Conservation (phyloP, 2,888 invertebrate genomes). For the Zhuqinia jingwanae region DNA sequence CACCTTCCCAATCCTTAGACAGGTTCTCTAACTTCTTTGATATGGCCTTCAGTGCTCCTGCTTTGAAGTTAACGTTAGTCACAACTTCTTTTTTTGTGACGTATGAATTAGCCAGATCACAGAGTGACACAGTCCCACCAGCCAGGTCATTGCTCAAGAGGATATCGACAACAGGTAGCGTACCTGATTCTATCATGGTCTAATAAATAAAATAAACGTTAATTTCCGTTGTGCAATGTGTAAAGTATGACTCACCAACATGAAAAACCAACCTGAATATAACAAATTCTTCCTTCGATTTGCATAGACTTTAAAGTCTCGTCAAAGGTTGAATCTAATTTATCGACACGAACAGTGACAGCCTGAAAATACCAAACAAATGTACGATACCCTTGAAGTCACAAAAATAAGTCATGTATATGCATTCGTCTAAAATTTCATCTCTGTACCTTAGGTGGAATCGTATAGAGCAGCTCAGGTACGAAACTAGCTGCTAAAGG, state of each 20-base stretch:
- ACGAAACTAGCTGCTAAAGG: background rate
- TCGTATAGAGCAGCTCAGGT: slow-evolving; percentile 19
- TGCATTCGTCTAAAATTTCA: too few species aligned
- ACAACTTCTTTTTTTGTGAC: background rate
- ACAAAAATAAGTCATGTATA: background rate
- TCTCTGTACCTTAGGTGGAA: slow-evolving; percentile 36
- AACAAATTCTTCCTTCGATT: slow-evolving; percentile 26
- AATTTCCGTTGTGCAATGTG: too few species aligned
- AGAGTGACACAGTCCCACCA: background rate
- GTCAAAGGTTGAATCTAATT: background rate
- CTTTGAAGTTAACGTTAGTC: background rate
- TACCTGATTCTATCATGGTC: too few species aligned
- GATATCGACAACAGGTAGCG: too few species aligned
- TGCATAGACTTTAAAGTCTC: background rate
- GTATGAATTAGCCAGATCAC: background rate
- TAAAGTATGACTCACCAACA: too few species aligned
- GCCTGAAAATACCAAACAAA: slow-evolving; percentile 36
- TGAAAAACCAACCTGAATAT: slow-evolving; percentile 13
- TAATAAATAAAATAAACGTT: too few species aligned
- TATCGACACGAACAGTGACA: background rate
- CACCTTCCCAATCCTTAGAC: background rate
- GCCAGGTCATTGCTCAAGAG: background rate
- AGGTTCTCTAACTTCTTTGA: background rate
- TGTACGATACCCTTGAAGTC: background rate
- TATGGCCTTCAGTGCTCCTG: background rate